phyloP scores from a whole-genome alignment of 2,113 vertebrate species.

The Hucho hucho region DNA sequence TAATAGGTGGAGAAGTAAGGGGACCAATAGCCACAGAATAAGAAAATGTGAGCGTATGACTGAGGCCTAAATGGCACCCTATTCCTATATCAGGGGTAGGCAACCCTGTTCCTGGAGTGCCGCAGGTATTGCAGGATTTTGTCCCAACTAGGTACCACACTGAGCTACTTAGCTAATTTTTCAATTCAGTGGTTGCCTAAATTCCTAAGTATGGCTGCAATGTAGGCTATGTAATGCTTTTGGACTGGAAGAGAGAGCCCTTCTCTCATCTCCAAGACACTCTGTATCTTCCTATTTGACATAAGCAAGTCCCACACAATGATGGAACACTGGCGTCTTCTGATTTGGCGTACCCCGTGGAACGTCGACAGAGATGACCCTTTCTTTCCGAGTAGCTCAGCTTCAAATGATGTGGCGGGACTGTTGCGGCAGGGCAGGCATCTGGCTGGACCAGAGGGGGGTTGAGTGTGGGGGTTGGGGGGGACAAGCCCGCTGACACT shows the following conservation, averaged over 20 bases:
- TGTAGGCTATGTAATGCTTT: slow-evolving; percentile 25
- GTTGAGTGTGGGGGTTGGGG: background rate
- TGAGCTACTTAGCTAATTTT: no score
- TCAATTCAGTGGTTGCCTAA: background rate
- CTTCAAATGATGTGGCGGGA: slow-evolving; percentile 37
- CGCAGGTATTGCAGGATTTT: background rate
- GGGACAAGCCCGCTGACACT: slow-evolving; percentile 51
- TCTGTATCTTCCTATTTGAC: slow-evolving; percentile 39
- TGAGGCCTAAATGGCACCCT: background rate
- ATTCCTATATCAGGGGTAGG: background rate
- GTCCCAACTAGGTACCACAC: background rate
- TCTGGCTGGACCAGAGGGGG: slow-evolving; percentile 34
- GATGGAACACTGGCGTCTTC: slow-evolving; percentile 34
- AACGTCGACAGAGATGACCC: slow-evolving; percentile 44
- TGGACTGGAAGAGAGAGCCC: slow-evolving; percentile 31
- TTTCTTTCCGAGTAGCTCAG: slow-evolving; percentile 49
- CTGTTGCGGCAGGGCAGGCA: slow-evolving; percentile 38
- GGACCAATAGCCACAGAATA: slow-evolving; percentile 27
- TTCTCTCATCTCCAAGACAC: slow-evolving; percentile 45
- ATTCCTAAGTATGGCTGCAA: background rate
- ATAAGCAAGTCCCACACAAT: slow-evolving; percentile 28
- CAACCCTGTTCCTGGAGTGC: no score
- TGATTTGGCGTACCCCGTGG: slow-evolving; percentile 33
- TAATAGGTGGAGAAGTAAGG: slow-evolving; percentile 39
- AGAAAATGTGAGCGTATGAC: background rate